Percentiles rank a stretch among this genome's conserved stretches.
phyloP scores from a whole-genome alignment of 2,888 invertebrate genomes.

The Drosophila vallismaia region DNA sequence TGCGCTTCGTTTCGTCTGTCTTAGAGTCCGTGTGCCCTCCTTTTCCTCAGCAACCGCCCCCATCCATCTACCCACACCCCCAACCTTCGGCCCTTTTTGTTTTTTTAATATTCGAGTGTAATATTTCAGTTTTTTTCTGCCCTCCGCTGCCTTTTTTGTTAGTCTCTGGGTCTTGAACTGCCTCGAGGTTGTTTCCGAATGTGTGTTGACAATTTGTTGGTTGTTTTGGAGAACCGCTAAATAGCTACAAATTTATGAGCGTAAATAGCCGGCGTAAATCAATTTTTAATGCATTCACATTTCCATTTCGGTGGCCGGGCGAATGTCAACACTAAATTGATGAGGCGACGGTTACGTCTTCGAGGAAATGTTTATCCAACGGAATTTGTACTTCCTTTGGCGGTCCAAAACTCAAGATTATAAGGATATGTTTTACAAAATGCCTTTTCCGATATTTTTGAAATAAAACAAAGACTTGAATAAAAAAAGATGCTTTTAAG shows the following conservation, averaged over 20 bases:
- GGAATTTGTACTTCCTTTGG: conserved; percentile 9
- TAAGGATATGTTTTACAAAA: conserved; percentile 5
- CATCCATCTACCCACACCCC: not conserved
- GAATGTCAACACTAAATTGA: conserved; percentile 43
- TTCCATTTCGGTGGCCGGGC: conserved; percentile 45
- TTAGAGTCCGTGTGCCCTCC: conserved; percentile 5
- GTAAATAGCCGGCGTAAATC: conserved; percentile 73
- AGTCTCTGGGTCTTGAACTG: conserved; percentile 2
- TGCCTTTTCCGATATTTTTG: not conserved
- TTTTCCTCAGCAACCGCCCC: not conserved
- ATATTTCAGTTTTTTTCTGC: conserved; percentile 71
- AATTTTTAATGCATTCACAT: conserved; percentile 80
- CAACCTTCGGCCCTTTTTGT: conserved; percentile 31
- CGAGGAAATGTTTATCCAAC: conserved; percentile 35
- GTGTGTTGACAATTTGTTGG: conserved; percentile 70
- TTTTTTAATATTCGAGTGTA: conserved; percentile 75
- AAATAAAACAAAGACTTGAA: not conserved
- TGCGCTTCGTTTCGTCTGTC: conserved; percentile 50
- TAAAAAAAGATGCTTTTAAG: too few species aligned
- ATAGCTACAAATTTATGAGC: conserved; percentile 80
- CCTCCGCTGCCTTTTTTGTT: conserved; percentile 5
- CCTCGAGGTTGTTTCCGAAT: conserved; percentile 27
- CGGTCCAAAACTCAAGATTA: not conserved
- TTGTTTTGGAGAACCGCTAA: conserved; percentile 72
- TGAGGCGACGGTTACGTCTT: conserved; percentile 29